Conservation (phyloP, 2,888 invertebrate species). For the Matsumyia berberina region DNA sequence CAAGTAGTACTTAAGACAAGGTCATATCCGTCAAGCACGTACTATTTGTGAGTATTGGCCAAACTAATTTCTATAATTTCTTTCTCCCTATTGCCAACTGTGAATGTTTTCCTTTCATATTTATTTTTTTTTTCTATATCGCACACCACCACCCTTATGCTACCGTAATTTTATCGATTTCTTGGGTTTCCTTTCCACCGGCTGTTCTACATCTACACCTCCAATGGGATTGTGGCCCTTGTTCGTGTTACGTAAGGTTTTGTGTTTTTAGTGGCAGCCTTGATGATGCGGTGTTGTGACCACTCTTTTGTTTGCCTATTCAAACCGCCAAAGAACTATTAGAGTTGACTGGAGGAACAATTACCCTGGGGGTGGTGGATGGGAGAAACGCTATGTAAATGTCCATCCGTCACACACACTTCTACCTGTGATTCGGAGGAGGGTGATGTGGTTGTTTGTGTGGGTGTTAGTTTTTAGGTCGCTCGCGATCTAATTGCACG, state of each 20-base stretch:
- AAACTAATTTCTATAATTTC: constrained; percentile 63
- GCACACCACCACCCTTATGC: constrained; percentile 11
- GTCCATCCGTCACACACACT: constrained; percentile 4
- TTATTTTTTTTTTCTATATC: not conserved
- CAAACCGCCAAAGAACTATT: constrained; percentile 44
- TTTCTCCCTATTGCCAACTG: constrained; percentile 9
- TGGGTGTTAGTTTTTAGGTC: constrained; percentile 60
- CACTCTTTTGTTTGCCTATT: constrained; percentile 53
- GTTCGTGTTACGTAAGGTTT: constrained; percentile 58
- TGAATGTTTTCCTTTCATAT: constrained; percentile 9
- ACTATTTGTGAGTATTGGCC: constrained; percentile 26
- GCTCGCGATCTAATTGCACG: constrained; percentile 25
- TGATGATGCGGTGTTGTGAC: constrained; percentile 66
- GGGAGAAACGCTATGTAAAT: constrained; percentile 26
- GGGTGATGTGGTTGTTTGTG: constrained; percentile 2
- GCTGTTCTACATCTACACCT: constrained; percentile 26
- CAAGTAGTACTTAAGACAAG: constrained; percentile 56
- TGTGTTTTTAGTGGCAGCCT: constrained; percentile 39
- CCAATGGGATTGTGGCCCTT: not conserved
- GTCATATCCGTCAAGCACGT: constrained; percentile 44
- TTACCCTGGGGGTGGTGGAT: not conserved
- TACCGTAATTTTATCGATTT: constrained; percentile 57
- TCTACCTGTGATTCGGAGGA: constrained; percentile 7
- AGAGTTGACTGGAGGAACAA: constrained; percentile 16
- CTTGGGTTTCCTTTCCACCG: constrained; percentile 15